Conservation (phyloP, 2,113 vertebrate genomes). For the Pterophyllum scalare region DNA sequence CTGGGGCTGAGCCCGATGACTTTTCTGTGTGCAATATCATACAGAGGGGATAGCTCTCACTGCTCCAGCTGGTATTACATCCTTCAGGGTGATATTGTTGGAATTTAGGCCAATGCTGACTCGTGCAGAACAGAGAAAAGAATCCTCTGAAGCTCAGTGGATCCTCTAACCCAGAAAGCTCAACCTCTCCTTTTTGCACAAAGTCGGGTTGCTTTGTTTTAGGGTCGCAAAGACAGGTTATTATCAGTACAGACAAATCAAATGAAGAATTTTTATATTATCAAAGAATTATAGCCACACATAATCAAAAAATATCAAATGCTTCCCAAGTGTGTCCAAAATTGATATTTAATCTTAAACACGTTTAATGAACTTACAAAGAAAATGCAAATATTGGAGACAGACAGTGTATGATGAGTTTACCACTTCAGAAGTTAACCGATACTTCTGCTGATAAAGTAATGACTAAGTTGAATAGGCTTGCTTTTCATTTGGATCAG, state of each 20-base stretch:
- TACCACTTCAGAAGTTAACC: too few relatives aligned
- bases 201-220: conserved; percentile 24
- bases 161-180: conserved; percentile 68
- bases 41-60: conserved; percentile 19
- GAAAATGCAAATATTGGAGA: not conserved
- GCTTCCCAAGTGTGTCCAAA: not conserved
- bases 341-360: not conserved
- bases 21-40: conserved; percentile 67
- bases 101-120: conserved; percentile 79
- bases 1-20: conserved; percentile 65
- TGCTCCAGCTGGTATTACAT: conserved; percentile 67
- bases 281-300: not conserved
- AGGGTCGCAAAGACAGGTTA: not conserved
- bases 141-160: conserved; percentile 52
- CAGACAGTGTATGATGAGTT: too few relatives aligned
- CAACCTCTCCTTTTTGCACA: not conserved
- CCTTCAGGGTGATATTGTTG: conserved; percentile 71
- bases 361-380: not conserved
- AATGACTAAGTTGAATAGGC: too few relatives aligned
- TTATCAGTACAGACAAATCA: not conserved
- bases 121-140: conserved; percentile 61
- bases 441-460: too few relatives aligned
- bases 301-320: not conserved
- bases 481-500: too few relatives aligned
- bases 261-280: not conserved